Conservation (phyloP, 2,113 vertebrate genomes). For the Gavialis gangeticus region DNA sequence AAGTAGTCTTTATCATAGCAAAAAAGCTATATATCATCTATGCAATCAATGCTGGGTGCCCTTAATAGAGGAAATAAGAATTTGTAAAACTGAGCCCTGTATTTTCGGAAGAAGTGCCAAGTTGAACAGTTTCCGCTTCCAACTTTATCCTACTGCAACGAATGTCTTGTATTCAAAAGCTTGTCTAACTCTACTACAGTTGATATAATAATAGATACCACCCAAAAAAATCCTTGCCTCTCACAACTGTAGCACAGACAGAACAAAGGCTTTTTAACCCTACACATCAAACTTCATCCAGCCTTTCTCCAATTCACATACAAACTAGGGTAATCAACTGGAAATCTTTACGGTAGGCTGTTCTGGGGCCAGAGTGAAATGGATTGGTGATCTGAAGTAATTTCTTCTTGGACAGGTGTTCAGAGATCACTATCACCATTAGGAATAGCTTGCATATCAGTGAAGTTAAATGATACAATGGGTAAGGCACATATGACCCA, state of each 20-base stretch:
- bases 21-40: background rate
- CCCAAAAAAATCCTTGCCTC: too few species aligned
- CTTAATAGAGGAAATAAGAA: background rate
- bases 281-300: background rate
- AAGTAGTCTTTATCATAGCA: background rate
- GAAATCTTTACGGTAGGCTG: background rate
- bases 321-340: background rate
- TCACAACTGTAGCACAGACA: slow-evolving; percentile 25
- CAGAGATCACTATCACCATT: accelerated
- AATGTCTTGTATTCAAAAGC: background rate
- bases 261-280: slow-evolving; percentile 9
- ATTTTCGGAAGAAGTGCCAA: background rate
- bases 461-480: background rate
- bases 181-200: too few species aligned
- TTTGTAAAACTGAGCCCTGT: background rate
- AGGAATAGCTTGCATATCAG: background rate
- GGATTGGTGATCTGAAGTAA: background rate
- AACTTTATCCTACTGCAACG: background rate
- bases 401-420: background rate
- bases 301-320: background rate
- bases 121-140: background rate
- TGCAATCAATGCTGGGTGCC: background rate
- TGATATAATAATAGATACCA: too few species aligned
- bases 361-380: background rate
- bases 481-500: background rate